Evolutionary conservation across 2,888 invertebrate species (phyloP).

Genomic region (Chaitophorus viminalis): DNA sequence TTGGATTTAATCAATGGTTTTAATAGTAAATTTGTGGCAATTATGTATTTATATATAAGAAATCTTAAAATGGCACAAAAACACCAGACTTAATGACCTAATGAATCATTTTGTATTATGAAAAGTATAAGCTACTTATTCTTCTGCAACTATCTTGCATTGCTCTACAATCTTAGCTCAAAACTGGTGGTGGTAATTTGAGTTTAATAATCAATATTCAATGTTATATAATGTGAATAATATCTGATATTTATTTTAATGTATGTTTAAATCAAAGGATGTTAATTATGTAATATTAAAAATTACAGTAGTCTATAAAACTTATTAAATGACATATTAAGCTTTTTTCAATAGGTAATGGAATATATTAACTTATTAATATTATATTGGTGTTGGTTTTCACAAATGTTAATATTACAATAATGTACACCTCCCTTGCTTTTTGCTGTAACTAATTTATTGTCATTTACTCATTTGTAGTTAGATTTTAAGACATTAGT

Average conservation of each 20-base stretch:
- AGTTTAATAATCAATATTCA: background rate
- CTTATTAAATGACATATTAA: slow-evolving; percentile 31
- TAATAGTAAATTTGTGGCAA: background rate
- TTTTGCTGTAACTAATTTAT: slow-evolving; percentile 57
- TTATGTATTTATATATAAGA: slow-evolving; percentile 1
- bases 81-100: background rate
- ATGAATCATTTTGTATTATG: slow-evolving; percentile 30
- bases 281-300: slow-evolving; percentile 26
- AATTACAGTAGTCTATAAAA: slow-evolving; percentile 25
- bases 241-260: slow-evolving; percentile 14
- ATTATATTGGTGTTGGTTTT: slow-evolving; percentile 59
- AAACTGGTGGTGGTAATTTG: slow-evolving; percentile 58
- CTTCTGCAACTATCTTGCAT: slow-evolving; percentile 56
- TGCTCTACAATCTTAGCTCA: slow-evolving; percentile 32
- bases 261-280: slow-evolving; percentile 30
- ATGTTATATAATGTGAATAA: slow-evolving; percentile 43
- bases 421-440: slow-evolving; percentile 38
- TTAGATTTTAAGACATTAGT: slow-evolving; percentile 48
- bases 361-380: slow-evolving; percentile 54
- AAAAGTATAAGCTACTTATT: slow-evolving; percentile 30
- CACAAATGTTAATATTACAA: slow-evolving; percentile 46
- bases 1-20: background rate
- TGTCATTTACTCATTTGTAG: slow-evolving; percentile 47
- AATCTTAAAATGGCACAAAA: slow-evolving; percentile 22
- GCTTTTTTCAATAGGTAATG: slow-evolving; percentile 39